Evolutionary conservation across 2,888 invertebrate species (phyloP), one percentile per base, ranked within the genome.

Genomic region (Mythimna lalbum): DNA sequence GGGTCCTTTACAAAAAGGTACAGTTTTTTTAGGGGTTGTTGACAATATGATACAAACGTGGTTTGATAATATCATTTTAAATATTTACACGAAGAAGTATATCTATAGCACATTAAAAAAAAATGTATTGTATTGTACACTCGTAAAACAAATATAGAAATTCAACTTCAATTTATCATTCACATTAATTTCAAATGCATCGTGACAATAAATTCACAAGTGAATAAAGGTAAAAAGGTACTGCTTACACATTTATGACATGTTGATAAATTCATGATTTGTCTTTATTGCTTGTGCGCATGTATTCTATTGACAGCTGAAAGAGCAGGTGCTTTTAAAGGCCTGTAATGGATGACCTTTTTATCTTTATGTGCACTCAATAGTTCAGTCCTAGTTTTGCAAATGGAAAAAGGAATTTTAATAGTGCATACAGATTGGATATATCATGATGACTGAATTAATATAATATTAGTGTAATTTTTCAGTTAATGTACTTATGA

Each of bases 241-340:
- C 31, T 68, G 65, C 39, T 59, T 72, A 63, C 63, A 65, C 19
- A 73, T 71, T 76, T 72, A 70, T 59, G 43, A 49, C 23, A 70
- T 59, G 55, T 69, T 71, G 64, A 70, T 73, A 71, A 68, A 73
- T 70, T 59, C 66, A 71, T 61, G 53, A 49, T 33, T 68, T 71
- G 65, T 55, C 21, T 68, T 80, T 70, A 79, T 64, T 80, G 39
- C 65, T 36, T 14, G 27, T 31, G 53, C 63, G 66, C 49, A 70
- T 66, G 75, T 53, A 36, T n/a, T 57, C 21, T 57, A 72, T 63
- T 68, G 63, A 73, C 70, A 78, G 73, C 66, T 81, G 62, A 67
- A 76, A 76, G 73, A 47, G 67, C 81, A 82, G 82, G 82, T 82
- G 82, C 79, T 68, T 17, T 59, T 10, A 60, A 36, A 75, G 31